Conservation (phyloP, 2,113 vertebrate genomes). For the Puffinus mauretanicus region DNA sequence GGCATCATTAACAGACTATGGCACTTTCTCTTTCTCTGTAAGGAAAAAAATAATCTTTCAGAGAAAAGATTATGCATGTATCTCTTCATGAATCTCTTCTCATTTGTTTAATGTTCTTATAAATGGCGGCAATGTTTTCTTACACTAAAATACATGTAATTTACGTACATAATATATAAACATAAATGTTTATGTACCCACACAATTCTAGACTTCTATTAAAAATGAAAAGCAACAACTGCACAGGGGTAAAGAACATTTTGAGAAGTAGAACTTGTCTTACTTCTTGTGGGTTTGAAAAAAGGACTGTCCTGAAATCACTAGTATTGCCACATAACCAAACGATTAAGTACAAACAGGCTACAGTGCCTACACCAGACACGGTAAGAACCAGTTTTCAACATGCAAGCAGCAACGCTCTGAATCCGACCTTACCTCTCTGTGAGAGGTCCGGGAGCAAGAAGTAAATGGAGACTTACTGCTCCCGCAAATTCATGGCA, state of each 20-base stretch:
- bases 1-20: background rate
- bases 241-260: background rate
- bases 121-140: background rate
- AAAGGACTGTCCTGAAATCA: background rate
- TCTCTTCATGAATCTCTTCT: background rate
- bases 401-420: fast-evolving
- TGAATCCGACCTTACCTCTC: background rate
- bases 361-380: background rate
- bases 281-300: background rate
- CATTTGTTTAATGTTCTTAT: background rate
- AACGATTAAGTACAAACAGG: fast-evolving
- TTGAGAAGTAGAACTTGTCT: background rate
- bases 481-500: background rate
- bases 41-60: background rate
- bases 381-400: too few relatives aligned
- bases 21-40: background rate
- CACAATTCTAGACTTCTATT: background rate
- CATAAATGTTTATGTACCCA: background rate
- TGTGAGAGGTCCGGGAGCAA: background rate
- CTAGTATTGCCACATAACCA: background rate
- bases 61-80: background rate
- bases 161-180: background rate
- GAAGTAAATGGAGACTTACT: background rate
- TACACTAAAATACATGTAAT: background rate
- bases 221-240: background rate